These are phyloP conservation scores for Carassius auratus DNA, from an alignment of 2,113 vertebrate genomes.

Conservation along the genomic window DNA sequence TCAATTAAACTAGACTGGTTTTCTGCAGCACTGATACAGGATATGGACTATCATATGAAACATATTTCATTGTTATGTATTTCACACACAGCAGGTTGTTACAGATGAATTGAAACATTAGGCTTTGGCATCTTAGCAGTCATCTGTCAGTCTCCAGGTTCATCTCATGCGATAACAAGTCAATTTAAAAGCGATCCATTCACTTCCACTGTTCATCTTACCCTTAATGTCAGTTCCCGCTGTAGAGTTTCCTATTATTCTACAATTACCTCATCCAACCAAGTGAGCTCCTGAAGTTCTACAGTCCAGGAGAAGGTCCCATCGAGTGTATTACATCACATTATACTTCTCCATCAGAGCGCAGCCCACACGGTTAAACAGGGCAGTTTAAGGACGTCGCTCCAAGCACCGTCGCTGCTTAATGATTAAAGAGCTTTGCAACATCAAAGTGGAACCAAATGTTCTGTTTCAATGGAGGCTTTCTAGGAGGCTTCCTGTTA, in stretches of 20 bases:
- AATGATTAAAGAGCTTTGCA: constrained; percentile 61
- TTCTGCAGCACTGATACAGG: neutral
- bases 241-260: neutral
- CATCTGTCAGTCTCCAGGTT: neutral
- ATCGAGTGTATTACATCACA: constrained; percentile 6
- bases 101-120: constrained; percentile 34
- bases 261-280: neutral
- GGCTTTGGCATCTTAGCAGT: neutral
- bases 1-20: neutral
- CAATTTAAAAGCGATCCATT: constrained; percentile 27
- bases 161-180: neutral
- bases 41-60: constrained; percentile 4
- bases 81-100: neutral
- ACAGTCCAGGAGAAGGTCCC: constrained; percentile 18
- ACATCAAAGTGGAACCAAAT: constrained; percentile 74
- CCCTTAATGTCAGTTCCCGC: constrained; percentile 17
- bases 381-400: constrained; percentile 66
- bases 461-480: constrained; percentile 70
- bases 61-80: constrained; percentile 6
- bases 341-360: neutral
- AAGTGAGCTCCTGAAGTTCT: neutral
- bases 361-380: constrained; percentile 68
- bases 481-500: constrained; percentile 65
- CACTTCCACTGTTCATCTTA: constrained; percentile 53
- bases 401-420: constrained; percentile 58